phyloP scores from a whole-genome alignment of 2,888 invertebrate genomes.

The Eugnorisma glareosa region DNA sequence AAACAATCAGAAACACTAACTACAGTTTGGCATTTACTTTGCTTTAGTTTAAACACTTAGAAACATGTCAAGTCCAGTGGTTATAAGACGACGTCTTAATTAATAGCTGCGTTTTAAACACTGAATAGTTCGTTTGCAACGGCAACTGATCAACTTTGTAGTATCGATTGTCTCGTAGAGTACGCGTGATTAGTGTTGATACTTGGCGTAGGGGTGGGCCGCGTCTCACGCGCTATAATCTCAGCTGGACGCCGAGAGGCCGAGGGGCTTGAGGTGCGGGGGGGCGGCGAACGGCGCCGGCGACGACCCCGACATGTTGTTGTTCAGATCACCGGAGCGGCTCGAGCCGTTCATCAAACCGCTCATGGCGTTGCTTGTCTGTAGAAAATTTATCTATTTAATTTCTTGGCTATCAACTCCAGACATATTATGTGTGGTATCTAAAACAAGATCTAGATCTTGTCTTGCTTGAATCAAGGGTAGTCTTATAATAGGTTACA shows the following conservation, averaged over 20 bases:
- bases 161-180: conserved; percentile 59
- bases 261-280: conserved; percentile 90
- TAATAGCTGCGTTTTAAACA: conserved; percentile 59
- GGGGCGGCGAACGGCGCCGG: conserved; percentile 86
- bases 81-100: conserved; percentile 44
- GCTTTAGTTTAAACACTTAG: conserved; percentile 72
- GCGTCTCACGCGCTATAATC: conserved; percentile 89
- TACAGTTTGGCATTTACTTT: conserved; percentile 85
- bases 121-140: conserved; percentile 57
- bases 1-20: conserved; percentile 72
- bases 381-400: conserved; percentile 70
- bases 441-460: conserved; percentile 46
- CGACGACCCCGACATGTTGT: conserved; percentile 92
- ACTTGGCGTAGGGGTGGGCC: conserved; percentile 87
- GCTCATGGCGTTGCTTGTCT: conserved; percentile 87
- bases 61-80: conserved; percentile 59
- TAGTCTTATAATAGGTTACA: conserved; percentile 5
- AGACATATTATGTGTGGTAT: conserved; percentile 34
- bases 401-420: conserved; percentile 43
- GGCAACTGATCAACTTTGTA: conserved; percentile 48
- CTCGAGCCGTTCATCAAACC: conserved; percentile 90
- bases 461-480: conserved; percentile 11
- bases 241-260: conserved; percentile 92
- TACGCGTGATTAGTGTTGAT: conserved; percentile 81
- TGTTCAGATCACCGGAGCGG: conserved; percentile 92